These are phyloP conservation scores for Stichopus horrens DNA, from an alignment of 53 echinoderm and acorn worm species.

Conservation along the genomic window DNA sequence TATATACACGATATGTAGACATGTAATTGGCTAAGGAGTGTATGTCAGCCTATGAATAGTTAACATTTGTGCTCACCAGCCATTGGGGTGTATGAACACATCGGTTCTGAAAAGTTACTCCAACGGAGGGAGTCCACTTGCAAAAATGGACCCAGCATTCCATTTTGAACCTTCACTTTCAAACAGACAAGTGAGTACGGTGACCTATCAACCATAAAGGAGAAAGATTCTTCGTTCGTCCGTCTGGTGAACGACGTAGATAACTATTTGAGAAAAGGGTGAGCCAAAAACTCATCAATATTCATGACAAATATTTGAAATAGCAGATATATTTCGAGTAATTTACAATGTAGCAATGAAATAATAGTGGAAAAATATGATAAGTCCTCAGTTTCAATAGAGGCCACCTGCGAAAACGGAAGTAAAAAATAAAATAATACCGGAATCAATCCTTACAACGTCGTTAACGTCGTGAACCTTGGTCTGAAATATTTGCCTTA, in stretches of 20 bases:
- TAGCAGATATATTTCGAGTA: too few species aligned
- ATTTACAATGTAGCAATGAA: too few species aligned
- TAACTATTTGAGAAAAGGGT: not conserved
- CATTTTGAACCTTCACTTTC: not conserved
- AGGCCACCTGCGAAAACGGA: too few species aligned
- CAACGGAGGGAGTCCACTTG: not conserved
- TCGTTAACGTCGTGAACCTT: too few species aligned
- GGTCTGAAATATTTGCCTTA: too few species aligned
- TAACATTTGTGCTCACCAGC: not conserved
- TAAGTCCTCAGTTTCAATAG: too few species aligned
- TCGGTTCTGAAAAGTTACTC: not conserved
- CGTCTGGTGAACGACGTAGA: not conserved
- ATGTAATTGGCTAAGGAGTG: too few species aligned
- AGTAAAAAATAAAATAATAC: too few species aligned
- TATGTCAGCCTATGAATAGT: not conserved
- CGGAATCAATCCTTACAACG: too few species aligned
- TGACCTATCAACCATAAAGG: not conserved
- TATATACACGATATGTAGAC: too few species aligned
- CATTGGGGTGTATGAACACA: conserved; percentile 3
- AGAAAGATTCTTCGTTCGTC: not conserved
- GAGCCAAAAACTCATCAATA: not conserved
- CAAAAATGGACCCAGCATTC: not conserved
- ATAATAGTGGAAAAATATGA: too few species aligned
- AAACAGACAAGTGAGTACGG: not conserved
- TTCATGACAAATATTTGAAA: too few species aligned